Evolutionary conservation across 2,888 invertebrate species (phyloP).

Genomic region (Sthenelais limicola): DNA sequence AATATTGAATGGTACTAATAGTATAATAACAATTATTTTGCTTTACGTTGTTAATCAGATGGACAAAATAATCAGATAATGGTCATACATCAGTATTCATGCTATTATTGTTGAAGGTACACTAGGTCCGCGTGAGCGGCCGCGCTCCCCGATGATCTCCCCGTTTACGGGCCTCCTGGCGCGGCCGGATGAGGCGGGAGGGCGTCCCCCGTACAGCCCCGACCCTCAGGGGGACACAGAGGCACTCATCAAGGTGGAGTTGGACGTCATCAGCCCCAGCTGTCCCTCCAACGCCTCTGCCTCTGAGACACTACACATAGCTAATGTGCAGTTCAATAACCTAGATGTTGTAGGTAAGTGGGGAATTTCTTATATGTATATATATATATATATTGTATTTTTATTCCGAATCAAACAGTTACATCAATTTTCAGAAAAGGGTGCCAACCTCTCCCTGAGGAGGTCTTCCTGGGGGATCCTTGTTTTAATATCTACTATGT

Average conservation of each 20-base stretch:
- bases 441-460: too few species aligned
- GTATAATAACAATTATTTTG: too few species aligned
- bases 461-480: too few species aligned
- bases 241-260: constrained; percentile 80
- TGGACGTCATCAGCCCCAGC: constrained; percentile 80
- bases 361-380: neutral
- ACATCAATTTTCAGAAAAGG: too few species aligned
- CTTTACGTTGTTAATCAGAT: too few species aligned
- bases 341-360: constrained; percentile 90
- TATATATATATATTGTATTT: neutral
- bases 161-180: constrained; percentile 18
- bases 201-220: constrained; percentile 56
- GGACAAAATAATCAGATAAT: too few species aligned
- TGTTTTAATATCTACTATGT: too few species aligned
- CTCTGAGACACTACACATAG: constrained; percentile 77
- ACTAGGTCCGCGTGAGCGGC: too few species aligned
- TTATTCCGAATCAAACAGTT: too few species aligned
- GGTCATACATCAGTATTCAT: too few species aligned
- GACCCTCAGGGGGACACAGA: constrained; percentile 62
- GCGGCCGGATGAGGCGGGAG: constrained; percentile 44
- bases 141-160: constrained; percentile 13
- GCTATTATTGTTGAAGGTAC: too few species aligned
- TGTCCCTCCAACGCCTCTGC: constrained; percentile 72
- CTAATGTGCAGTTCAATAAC: constrained; percentile 93
- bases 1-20: too few species aligned